Evolutionary conservation across 2,113 vertebrate genomes (phyloP).

Genomic region (Colinus virginianus): DNA sequence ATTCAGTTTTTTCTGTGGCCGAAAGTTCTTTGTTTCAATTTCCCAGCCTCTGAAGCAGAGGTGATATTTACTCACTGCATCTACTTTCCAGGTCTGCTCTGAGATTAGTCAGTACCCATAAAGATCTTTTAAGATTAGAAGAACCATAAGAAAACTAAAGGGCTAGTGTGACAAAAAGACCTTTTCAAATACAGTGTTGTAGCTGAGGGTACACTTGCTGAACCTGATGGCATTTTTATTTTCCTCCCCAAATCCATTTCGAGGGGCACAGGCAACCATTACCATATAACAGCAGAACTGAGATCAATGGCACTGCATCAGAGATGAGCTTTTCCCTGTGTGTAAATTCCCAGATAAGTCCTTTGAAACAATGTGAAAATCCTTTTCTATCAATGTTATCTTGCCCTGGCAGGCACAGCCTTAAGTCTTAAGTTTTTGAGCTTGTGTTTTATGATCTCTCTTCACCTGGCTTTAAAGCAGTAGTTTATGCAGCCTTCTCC

Average conservation of each 20-base stretch:
- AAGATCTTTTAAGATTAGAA: slow-evolving; percentile 5
- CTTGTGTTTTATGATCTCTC: neutral
- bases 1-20: neutral
- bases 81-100: neutral
- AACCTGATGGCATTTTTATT: neutral
- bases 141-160: neutral
- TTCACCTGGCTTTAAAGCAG: neutral
- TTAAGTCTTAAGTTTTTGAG: neutral
- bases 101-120: neutral
- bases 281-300: neutral
- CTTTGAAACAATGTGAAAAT: slow-evolving; percentile 11
- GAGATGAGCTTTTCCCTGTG: neutral
- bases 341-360: neutral
- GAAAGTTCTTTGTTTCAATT: neutral
- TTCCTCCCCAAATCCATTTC: neutral
- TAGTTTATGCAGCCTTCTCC: slow-evolving; percentile 5
- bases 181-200: neutral
- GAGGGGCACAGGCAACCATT: neutral
- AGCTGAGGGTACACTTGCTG: neutral
- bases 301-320: neutral
- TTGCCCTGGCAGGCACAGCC: neutral
- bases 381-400: neutral
- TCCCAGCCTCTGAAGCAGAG: neutral
- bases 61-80: neutral
- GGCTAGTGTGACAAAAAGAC: neutral